These are phyloP conservation scores for Danaus chrysippus DNA, from an alignment of 2,888 invertebrate species.

Conservation along the genomic window DNA sequence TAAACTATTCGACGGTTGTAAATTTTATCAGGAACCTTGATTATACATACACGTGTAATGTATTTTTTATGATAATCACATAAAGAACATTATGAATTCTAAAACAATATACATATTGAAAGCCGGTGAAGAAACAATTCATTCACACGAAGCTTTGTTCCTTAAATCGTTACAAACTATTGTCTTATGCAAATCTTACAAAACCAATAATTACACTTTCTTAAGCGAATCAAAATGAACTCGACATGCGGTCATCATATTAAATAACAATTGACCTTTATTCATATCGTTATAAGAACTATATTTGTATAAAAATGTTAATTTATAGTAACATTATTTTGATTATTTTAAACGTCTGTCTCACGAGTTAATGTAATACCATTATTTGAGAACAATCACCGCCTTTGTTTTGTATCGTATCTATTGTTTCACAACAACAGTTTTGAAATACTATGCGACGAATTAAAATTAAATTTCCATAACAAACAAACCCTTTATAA, in stretches of 20 bases:
- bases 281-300: conserved; percentile 17
- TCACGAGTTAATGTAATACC: conserved; percentile 38
- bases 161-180: conserved; percentile 34
- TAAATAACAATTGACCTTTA: conserved; percentile 14
- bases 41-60: conserved; percentile 7
- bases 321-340: conserved; percentile 47
- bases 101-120: no score
- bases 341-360: conserved; percentile 53
- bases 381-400: no score
- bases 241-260: conserved; percentile 9
- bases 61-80: neutral
- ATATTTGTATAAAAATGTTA: neutral
- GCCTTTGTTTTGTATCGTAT: no score
- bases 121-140: no score
- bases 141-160: conserved; percentile 9
- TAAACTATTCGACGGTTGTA: neutral
- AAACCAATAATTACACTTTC: conserved; percentile 4
- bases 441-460: no score
- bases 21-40: conserved; percentile 9
- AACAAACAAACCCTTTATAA: no score
- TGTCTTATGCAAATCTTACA: conserved; percentile 41
- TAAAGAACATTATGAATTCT: no score
- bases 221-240: neutral
- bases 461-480: no score
- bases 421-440: no score